Evolutionary conservation across 2,888 invertebrate genomes (phyloP).

Genomic region (Priocnemis perturbator): DNA sequence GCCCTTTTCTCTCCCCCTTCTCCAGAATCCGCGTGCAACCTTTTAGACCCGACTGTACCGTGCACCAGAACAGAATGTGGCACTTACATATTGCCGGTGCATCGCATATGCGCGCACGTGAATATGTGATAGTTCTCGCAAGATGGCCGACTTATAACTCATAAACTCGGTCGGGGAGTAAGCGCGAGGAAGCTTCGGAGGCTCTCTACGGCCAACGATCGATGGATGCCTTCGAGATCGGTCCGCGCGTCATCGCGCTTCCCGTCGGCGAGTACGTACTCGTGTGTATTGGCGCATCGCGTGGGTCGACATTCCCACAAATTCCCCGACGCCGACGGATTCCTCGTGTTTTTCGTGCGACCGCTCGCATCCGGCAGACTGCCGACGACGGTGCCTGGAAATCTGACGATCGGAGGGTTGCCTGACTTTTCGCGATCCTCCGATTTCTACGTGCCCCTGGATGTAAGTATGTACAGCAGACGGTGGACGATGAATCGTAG

Average conservation of each 20-base stretch:
- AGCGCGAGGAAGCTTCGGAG: constrained; percentile 37
- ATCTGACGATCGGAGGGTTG: constrained; percentile 17
- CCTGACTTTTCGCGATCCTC: no score
- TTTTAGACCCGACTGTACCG: constrained; percentile 67
- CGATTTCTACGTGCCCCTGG: no score
- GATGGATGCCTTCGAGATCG: constrained; percentile 64
- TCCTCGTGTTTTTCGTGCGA: neutral
- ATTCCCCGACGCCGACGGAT: constrained; percentile 37
- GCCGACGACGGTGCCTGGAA: constrained; percentile 4
- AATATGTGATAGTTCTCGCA: constrained; percentile 71
- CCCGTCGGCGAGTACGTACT: no score
- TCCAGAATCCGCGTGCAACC: constrained; percentile 7
- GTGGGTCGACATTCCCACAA: constrained; percentile 57
- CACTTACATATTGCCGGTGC: constrained; percentile 70
- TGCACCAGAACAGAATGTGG: constrained; percentile 66
- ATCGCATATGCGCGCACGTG: constrained; percentile 69
- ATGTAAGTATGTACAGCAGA: no score
- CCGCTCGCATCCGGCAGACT: neutral
- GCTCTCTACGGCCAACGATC: constrained; percentile 55
- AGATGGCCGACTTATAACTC: constrained; percentile 75
- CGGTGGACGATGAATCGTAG: no score
- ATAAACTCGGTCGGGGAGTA: constrained; percentile 68
- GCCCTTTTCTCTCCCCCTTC: no score
- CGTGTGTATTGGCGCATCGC: constrained; percentile 38
- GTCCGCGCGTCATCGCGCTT: constrained; percentile 54